Base-by-base conservation (phyloP, 2,113 vertebrate genomes). In the Verasper variegatus region DNA sequence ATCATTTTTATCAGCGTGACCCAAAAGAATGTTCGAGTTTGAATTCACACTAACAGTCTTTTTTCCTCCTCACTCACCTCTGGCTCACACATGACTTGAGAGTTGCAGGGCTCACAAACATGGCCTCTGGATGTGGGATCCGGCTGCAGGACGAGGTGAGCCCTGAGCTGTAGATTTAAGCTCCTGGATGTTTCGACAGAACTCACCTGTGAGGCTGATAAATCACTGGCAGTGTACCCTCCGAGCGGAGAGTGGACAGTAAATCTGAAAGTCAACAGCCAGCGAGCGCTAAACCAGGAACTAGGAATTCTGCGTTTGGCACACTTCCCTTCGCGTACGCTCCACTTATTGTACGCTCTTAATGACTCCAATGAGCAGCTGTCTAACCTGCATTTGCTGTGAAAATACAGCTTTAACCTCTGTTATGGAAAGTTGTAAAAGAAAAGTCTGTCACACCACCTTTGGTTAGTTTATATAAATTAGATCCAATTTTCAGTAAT, bases 211-310 rank as follows among this genome's bases (percentile, higher is more conserved):
- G 89, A 85, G 71, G 83, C 80, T 76, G 72, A 80, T 94, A 93
- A 94, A 94, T 94, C 93, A 90, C 83, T 71, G 2, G 59, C 86
- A 84, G 86, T 92, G 86, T 86, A 62, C 72, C 68, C 75, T 74
- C 66, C 7, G 74, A 77, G 72, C 24, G 47, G 75, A 90, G 81
- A 66, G 86, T 70, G 84, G 89, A 92, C 88, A 88, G 92, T 93
- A 92, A 94, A 95, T 94, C 92, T 92, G 83, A 88, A 91, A 88
- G 91, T 93, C 92, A 94, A 91, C 93, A 94, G 84, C 81, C 76
- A 74, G 81, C 73, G 78, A 86, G 78, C 57, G 73, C 83, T 74
- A 79, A 91, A 78, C 89, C 82, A 90, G n/a, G n/a, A 89, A 88
- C 84, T 83, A 79, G 86, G 80, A 89, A 89, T 91, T 85, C 84